Conservation (phyloP, 2,888 invertebrate species). For the Tachina grossa region DNA sequence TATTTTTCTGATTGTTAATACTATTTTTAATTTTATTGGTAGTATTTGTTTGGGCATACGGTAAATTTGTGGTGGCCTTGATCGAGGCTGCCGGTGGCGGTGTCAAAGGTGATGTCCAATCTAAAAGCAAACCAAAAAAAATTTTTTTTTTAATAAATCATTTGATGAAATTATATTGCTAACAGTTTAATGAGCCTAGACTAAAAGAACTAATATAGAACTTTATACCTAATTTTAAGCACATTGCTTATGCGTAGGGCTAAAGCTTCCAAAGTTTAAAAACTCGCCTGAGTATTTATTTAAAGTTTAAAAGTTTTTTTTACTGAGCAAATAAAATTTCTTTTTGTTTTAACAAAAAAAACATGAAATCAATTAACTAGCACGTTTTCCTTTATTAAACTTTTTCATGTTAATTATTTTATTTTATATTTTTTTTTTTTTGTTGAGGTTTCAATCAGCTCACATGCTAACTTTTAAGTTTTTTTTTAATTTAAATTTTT, state of each 20-base stretch:
- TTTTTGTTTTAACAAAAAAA: background rate
- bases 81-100: constrained; percentile 67
- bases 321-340: background rate
- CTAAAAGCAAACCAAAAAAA: constrained; percentile 72
- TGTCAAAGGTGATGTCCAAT: constrained; percentile 78
- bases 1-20: constrained; percentile 73
- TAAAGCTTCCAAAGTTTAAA: too few species aligned
- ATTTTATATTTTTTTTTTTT: too few species aligned
- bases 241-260: too few species aligned
- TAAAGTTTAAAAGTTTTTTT: background rate
- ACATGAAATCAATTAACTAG: constrained; percentile 43
- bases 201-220: too few species aligned
- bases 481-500: constrained; percentile 24
- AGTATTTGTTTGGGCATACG: constrained; percentile 68
- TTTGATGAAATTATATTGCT: too few species aligned
- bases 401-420: background rate
- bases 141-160: constrained; percentile 47
- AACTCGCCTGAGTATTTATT: too few species aligned
- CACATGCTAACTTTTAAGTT: constrained; percentile 46
- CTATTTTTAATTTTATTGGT: constrained; percentile 73
- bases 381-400: constrained; percentile 49
- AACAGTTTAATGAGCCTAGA: too few species aligned
- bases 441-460: constrained; percentile 4
- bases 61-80: constrained; percentile 66
- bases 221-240: too few species aligned